Conservation (phyloP, 2,888 invertebrate genomes). For the Cantharis rustica region DNA sequence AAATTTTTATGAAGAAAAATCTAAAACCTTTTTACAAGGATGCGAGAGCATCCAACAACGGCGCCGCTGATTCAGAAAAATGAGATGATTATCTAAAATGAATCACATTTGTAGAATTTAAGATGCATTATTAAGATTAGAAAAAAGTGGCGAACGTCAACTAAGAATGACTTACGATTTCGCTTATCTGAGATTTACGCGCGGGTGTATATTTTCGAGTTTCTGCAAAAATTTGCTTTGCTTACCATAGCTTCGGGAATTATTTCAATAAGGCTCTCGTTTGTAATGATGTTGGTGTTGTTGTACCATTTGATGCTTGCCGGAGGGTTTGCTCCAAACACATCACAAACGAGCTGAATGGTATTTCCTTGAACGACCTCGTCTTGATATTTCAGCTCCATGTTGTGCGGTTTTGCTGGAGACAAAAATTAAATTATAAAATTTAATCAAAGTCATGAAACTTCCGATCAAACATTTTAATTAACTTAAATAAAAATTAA, state of each 20-base stretch:
- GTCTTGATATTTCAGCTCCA: constrained; percentile 77
- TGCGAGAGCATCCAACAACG: not conserved
- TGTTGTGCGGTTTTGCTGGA: constrained; percentile 81
- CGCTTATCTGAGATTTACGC: not conserved
- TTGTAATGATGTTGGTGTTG: constrained; percentile 61
- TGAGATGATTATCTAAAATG: constrained; percentile 21
- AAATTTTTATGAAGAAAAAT: not conserved
- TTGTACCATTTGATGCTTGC: constrained; percentile 88
- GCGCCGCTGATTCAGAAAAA: not conserved
- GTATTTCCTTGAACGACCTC: constrained; percentile 81
- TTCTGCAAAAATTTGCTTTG: constrained; percentile 7
- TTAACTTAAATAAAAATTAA: not conserved
- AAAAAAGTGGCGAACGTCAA: constrained; percentile 21
- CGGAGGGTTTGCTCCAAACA: constrained; percentile 80
- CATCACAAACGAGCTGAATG: constrained; percentile 77
- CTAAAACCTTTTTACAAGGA: not conserved
- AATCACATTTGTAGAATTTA: constrained; percentile 26
- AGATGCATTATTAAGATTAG: constrained; percentile 31
- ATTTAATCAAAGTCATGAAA: not conserved
- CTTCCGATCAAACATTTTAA: not conserved
- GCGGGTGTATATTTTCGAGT: not conserved
- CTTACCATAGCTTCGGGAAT: constrained; percentile 38
- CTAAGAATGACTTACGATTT: constrained; percentile 32
- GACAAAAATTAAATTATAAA: constrained; percentile 39
- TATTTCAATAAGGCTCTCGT: constrained; percentile 39